Percentiles rank a stretch among this genome's conserved stretches.
These are phyloP conservation scores for Bactericera cockerelli DNA, from an alignment of 1,140 invertebrate species.

Conservation along the genomic window DNA sequence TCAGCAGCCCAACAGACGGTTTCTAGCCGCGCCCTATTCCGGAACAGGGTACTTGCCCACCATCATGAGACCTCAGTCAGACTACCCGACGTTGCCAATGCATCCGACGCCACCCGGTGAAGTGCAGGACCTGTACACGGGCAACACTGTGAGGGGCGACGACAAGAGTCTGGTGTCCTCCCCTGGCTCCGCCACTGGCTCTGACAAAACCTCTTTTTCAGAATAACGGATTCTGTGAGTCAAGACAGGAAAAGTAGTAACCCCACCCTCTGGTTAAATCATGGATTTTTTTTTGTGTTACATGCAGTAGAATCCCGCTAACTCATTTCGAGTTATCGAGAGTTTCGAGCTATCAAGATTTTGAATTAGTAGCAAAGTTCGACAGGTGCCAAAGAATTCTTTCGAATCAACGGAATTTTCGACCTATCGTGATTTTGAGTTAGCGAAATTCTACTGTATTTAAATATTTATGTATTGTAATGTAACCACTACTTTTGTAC, in stretches of 20 bases:
- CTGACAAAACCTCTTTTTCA: slow-evolving; percentile 32
- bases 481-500: too few relatives aligned
- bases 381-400: too few relatives aligned
- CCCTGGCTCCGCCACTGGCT: slow-evolving; percentile 27
- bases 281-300: too few relatives aligned
- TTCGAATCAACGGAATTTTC: too few relatives aligned
- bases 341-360: too few relatives aligned
- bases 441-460: too few relatives aligned
- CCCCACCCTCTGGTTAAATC: too few relatives aligned
- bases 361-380: too few relatives aligned
- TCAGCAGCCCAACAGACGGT: slow-evolving; percentile 38
- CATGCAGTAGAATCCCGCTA: too few relatives aligned
- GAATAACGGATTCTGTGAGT: slow-evolving; percentile 26
- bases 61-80: slow-evolving; percentile 45
- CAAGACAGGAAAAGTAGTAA: not conserved
- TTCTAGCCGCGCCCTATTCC: slow-evolving; percentile 59
- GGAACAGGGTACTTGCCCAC: slow-evolving; percentile 64
- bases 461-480: too few relatives aligned
- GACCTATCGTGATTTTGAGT: too few relatives aligned
- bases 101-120: slow-evolving; percentile 21
- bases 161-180: slow-evolving; percentile 30
- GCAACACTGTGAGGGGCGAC: not conserved
- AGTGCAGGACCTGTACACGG: slow-evolving; percentile 27
- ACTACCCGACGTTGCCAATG: slow-evolving; percentile 17
- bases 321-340: too few relatives aligned